Evolutionary conservation across 2,113 vertebrate species (phyloP).

Genomic region (Gambusia affinis): DNA sequence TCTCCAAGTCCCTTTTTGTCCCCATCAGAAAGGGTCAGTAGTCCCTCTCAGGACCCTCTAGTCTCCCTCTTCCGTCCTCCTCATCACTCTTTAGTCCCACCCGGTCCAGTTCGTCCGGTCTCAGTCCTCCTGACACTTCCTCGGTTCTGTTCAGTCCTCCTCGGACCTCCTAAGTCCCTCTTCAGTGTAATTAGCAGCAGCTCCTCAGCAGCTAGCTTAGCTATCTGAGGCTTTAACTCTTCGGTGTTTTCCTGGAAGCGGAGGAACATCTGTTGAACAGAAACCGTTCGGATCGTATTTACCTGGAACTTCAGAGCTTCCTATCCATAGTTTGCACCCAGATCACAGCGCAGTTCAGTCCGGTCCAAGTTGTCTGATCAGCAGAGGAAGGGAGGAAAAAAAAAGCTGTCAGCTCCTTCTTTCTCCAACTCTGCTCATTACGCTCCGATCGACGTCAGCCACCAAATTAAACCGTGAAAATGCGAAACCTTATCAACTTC

Average conservation of each 20-base stretch:
- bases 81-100: no score
- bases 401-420: constrained; percentile 79
- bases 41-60: no score
- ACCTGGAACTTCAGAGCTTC: constrained; percentile 48
- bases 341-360: constrained; percentile 52
- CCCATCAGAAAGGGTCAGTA: no score
- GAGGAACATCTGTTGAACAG: constrained; percentile 62
- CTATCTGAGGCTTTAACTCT: constrained; percentile 65
- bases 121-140: not conserved
- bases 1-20: no score
- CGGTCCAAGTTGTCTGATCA: constrained; percentile 71
- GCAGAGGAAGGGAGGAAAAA: constrained; percentile 62
- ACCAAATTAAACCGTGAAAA: constrained; percentile 34
- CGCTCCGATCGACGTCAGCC: constrained; percentile 74
- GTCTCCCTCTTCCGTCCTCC: no score
- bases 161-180: constrained; percentile 43
- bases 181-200: constrained; percentile 73
- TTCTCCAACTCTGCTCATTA: constrained; percentile 78
- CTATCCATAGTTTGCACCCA: constrained; percentile 30
- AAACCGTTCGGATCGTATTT: constrained; percentile 31
- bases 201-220: constrained; percentile 71
- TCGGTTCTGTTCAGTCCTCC: not conserved
- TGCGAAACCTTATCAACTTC: constrained; percentile 48
- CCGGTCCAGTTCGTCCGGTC: no score
- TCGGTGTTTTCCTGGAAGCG: constrained; percentile 40